phyloP scores from a whole-genome alignment of 2,888 invertebrate species.

The Mesorhabditis spiculigera region DNA sequence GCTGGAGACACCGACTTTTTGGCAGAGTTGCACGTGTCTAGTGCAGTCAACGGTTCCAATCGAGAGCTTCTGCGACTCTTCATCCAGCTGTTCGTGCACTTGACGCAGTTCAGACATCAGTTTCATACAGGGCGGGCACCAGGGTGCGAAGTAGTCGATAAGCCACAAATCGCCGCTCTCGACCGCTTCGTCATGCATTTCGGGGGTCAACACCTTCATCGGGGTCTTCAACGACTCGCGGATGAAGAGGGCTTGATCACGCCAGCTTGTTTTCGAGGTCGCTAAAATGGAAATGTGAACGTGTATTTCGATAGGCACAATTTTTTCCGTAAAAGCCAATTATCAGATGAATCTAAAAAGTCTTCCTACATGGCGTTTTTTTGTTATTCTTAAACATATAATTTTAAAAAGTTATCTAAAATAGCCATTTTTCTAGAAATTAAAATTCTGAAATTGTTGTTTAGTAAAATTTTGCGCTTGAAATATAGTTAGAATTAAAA shows the following conservation, averaged over 20 bases:
- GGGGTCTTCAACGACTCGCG: not conserved
- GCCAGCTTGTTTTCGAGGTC: not conserved
- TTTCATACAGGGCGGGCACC: slow-evolving; percentile 75
- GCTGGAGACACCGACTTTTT: slow-evolving; percentile 53
- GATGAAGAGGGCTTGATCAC: not conserved
- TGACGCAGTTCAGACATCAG: slow-evolving; percentile 71
- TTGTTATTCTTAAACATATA: no score
- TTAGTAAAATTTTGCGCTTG: no score
- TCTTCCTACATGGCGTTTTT: no score
- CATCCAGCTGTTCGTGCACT: slow-evolving; percentile 64
- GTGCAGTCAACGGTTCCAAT: slow-evolving; percentile 51
- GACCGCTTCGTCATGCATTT: slow-evolving; percentile 47
- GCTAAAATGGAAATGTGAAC: slow-evolving; percentile 44
- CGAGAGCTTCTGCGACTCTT: slow-evolving; percentile 16
- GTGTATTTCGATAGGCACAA: not conserved
- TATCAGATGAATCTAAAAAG: no score
- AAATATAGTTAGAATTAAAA: no score
- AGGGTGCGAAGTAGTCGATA: slow-evolving; percentile 75
- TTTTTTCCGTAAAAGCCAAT: not conserved
- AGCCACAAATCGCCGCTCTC: slow-evolving; percentile 66
- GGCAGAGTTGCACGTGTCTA: not conserved
- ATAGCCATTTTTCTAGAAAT: no score
- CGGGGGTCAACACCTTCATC: slow-evolving; percentile 58
- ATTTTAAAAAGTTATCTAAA: no score
- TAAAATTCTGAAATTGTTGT: no score